phyloP scores from a whole-genome alignment of 2,113 vertebrate species.

The Burhinus bistriatus region DNA sequence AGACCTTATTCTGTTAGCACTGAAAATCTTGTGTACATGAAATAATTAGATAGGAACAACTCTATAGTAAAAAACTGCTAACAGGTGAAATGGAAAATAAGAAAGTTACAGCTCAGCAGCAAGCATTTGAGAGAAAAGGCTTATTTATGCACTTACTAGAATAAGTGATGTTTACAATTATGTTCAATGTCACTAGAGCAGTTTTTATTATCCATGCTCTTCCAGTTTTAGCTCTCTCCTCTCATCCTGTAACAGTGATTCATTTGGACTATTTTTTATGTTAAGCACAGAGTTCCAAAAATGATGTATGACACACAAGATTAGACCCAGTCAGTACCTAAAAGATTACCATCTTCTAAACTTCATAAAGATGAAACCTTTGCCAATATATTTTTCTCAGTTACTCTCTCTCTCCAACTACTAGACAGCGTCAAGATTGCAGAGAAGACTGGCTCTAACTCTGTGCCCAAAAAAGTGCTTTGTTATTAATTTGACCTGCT shows the following conservation, averaged over 20 bases:
- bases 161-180: neutral
- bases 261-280: neutral
- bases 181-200: neutral
- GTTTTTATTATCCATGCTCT: neutral
- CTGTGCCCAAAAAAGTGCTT: neutral
- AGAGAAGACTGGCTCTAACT: neutral
- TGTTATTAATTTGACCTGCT: neutral
- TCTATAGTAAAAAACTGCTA: neutral
- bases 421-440: neutral
- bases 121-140: neutral
- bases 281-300: neutral
- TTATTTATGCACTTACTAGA: neutral
- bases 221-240: neutral
- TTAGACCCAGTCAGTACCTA: neutral
- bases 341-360: neutral
- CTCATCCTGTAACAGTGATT: neutral
- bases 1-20: neutral
- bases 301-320: neutral
- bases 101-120: neutral
- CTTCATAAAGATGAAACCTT: slow-evolving; percentile 35
- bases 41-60: neutral
- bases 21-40: neutral
- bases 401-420: neutral
- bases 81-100: neutral
- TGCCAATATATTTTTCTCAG: neutral